A percentile compares a stretch with the other conserved stretches of the same genome.
phyloP scores from a whole-genome alignment of 2,888 invertebrate species.

The Tillus elongatus region DNA sequence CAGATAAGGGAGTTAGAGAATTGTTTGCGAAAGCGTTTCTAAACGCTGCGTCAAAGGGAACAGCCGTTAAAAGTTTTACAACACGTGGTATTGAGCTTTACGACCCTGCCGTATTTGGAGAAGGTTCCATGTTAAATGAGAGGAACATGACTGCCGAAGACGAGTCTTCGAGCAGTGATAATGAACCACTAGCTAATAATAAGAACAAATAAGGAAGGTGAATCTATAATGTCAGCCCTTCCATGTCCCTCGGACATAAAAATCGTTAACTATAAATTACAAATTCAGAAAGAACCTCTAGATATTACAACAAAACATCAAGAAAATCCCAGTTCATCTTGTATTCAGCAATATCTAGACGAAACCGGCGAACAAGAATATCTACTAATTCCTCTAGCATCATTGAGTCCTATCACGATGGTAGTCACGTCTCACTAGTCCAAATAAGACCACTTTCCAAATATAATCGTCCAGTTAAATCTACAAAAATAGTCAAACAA shows the following conservation, averaged over 20 bases:
- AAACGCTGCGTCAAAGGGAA: conserved; percentile 22
- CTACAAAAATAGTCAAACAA: conserved; percentile 7
- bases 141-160: not conserved
- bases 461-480: conserved; percentile 7
- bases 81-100: conserved; percentile 23
- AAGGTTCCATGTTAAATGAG: not conserved
- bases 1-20: conserved; percentile 20
- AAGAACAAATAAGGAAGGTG: no score
- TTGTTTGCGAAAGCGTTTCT: conserved; percentile 24
- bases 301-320: no score
- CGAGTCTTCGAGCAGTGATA: not conserved
- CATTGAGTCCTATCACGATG: no score
- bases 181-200: conserved; percentile 9
- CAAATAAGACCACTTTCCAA: conserved; percentile 10
- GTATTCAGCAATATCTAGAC: no score
- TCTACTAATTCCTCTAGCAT: no score
- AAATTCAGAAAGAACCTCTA: no score
- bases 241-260: no score
- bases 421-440: not conserved
- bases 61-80: conserved; percentile 22
- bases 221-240: no score
- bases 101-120: conserved; percentile 10
- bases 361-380: no score
- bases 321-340: no score
- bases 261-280: no score